A percentile compares a stretch with the other conserved stretches of the same genome.
Evolutionary conservation across 2,797 vertebrate genomes (phyloP).

Genomic region (Sebastes baramenuke): DNA sequence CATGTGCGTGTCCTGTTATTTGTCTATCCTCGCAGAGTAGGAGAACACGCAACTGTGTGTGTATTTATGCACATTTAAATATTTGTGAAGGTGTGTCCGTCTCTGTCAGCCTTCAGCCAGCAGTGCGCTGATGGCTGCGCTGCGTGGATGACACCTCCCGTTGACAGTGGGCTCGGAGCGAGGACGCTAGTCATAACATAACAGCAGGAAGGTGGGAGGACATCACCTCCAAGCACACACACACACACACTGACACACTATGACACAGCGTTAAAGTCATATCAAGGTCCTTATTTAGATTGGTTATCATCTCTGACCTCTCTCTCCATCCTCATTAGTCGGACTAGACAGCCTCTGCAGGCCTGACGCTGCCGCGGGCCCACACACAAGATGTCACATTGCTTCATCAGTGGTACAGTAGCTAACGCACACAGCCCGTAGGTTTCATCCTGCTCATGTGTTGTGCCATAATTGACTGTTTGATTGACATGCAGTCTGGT

Average conservation of each 20-base stretch:
- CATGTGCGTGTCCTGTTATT: background rate
- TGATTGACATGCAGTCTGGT: slow-evolving; percentile 54
- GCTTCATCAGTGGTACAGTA: slow-evolving; percentile 69
- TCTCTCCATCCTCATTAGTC: slow-evolving; percentile 77
- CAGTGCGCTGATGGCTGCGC: slow-evolving; percentile 62
- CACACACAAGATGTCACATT: slow-evolving; percentile 75
- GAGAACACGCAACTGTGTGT: slow-evolving; percentile 8
- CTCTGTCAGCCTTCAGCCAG: slow-evolving; percentile 52
- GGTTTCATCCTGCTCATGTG: slow-evolving; percentile 43
- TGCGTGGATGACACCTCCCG: slow-evolving; percentile 70
- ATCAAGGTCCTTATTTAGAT: slow-evolving; percentile 81
- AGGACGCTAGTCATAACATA: slow-evolving; percentile 79
- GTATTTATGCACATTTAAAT: background rate
- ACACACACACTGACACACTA: slow-evolving; percentile 53
- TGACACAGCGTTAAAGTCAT: slow-evolving; percentile 78
- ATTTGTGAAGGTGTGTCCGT: slow-evolving; percentile 34
- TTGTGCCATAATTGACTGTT: slow-evolving; percentile 57
- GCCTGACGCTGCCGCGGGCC: slow-evolving; percentile 64
- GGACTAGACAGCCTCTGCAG: slow-evolving; percentile 69
- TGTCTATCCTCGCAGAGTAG: slow-evolving; percentile 24
- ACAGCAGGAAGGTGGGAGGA: slow-evolving; percentile 79
- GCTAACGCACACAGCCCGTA: slow-evolving; percentile 56
- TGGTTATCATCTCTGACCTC: slow-evolving; percentile 79
- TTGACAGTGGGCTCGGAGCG: slow-evolving; percentile 71
- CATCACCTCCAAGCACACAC: slow-evolving; percentile 69